Conservation (phyloP, 1,140 invertebrate species). For the Batillaria attramentaria region DNA sequence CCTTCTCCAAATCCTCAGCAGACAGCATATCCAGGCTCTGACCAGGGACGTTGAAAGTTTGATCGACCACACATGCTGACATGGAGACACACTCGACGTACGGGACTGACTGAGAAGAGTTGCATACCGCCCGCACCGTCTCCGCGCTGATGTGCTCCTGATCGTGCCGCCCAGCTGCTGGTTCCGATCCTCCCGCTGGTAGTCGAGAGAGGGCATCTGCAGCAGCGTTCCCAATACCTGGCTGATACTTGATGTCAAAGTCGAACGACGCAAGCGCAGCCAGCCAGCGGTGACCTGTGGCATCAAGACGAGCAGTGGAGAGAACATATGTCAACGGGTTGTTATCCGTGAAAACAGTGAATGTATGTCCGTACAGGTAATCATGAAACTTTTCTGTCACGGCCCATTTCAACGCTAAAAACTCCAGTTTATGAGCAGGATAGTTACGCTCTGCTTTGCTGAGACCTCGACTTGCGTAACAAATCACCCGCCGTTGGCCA, state of each 20-base stretch:
- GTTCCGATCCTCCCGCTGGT: too few species aligned
- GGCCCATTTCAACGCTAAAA: conserved; percentile 44
- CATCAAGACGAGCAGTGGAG: conserved; percentile 18
- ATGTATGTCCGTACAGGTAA: conserved; percentile 30
- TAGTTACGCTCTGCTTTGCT: conserved; percentile 34
- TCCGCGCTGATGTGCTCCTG: neutral
- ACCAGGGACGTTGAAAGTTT: too few species aligned
- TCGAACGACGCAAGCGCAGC: conserved; percentile 13
- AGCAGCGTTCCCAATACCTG: conserved; percentile 21
- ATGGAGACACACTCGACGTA: too few species aligned
- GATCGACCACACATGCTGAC: too few species aligned
- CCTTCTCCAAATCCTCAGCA: too few species aligned
- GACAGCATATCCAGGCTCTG: too few species aligned
- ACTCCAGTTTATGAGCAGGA: conserved; percentile 40
- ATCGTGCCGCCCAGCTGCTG: too few species aligned
- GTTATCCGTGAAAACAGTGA: conserved; percentile 30
- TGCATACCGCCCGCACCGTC: neutral
- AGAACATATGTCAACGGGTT: conserved; percentile 29
- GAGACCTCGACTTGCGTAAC: conserved; percentile 41
- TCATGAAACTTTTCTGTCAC: conserved; percentile 40
- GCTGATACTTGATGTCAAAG: conserved; percentile 15
- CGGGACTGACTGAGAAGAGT: too few species aligned
- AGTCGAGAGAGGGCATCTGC: conserved; percentile 34
- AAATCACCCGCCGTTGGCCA: conserved; percentile 31
- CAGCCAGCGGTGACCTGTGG: conserved; percentile 22